These are phyloP conservation scores for Nomada lathburiana DNA, from an alignment of 2,888 invertebrate genomes.

Conservation along the genomic window DNA sequence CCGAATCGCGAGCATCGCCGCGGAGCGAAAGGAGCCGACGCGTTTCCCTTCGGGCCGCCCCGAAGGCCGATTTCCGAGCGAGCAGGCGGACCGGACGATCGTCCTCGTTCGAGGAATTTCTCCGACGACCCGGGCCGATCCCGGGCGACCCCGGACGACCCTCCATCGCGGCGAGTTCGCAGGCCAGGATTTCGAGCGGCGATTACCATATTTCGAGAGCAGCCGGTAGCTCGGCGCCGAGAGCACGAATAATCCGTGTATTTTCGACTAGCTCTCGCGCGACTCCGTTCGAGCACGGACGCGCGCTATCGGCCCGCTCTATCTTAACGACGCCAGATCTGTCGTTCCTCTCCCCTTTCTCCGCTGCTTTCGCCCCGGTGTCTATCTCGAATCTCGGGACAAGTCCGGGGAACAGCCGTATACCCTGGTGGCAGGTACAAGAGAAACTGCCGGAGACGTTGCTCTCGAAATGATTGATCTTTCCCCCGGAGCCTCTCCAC, in stretches of 20 bases:
- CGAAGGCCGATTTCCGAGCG: background rate
- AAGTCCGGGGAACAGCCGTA: slow-evolving; percentile 29
- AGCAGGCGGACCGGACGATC: background rate
- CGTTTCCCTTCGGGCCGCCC: no score
- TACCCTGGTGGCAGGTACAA: slow-evolving; percentile 57
- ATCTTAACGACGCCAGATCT: slow-evolving; percentile 78
- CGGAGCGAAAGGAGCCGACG: no score
- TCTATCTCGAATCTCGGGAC: slow-evolving; percentile 71
- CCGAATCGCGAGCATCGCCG: background rate
- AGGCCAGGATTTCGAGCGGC: slow-evolving; percentile 46
- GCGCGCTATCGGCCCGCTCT: slow-evolving; percentile 74
- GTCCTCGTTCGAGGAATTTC: slow-evolving; percentile 44
- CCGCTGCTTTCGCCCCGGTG: slow-evolving; percentile 35
- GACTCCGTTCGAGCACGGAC: slow-evolving; percentile 59
- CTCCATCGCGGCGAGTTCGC: background rate
- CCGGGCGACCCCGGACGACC: slow-evolving; percentile 29
- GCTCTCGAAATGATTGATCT: slow-evolving; percentile 71
- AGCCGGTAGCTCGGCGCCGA: slow-evolving; percentile 67
- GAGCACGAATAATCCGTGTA: slow-evolving; percentile 73
- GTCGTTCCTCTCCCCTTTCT: slow-evolving; percentile 64
- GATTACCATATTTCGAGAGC: slow-evolving; percentile 73
- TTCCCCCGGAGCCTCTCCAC: slow-evolving; percentile 27
- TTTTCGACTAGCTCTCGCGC: slow-evolving; percentile 65
- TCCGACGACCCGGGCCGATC: slow-evolving; percentile 33
- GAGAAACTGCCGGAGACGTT: slow-evolving; percentile 60